Evolutionary conservation across 2,797 vertebrate species (phyloP).

Genomic region (Platalea minor): DNA sequence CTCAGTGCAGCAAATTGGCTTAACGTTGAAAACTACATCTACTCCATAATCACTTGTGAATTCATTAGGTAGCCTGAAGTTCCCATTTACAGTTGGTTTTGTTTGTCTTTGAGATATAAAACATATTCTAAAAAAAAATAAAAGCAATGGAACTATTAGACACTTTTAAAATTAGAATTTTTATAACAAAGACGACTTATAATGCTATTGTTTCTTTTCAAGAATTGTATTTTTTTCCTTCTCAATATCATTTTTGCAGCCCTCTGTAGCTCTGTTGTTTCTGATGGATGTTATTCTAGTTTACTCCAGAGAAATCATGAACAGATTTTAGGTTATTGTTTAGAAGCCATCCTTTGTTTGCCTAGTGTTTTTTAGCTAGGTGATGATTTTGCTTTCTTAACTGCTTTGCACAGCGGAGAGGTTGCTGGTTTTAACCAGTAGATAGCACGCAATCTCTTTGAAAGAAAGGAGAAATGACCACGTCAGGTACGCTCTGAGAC

Average conservation of each 20-base stretch:
- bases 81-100: background rate
- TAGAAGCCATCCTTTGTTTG: background rate
- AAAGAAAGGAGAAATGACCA: background rate
- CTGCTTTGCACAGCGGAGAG: accelerated
- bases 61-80: background rate
- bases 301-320: background rate
- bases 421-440: background rate
- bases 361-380: background rate
- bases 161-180: background rate
- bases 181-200: background rate
- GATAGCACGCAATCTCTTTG: background rate
- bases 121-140: background rate
- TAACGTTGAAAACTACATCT: background rate
- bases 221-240: background rate
- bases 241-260: background rate
- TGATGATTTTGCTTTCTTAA: background rate
- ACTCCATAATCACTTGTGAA: background rate
- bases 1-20: background rate
- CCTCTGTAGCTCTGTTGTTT: background rate
- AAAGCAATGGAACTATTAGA: background rate
- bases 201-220: background rate
- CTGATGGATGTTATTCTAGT: background rate
- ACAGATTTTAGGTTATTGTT: background rate
- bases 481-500: background rate
- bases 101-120: background rate